phyloP scores from a whole-genome alignment of 2,888 invertebrate genomes.

The Drosophila antonietae region DNA sequence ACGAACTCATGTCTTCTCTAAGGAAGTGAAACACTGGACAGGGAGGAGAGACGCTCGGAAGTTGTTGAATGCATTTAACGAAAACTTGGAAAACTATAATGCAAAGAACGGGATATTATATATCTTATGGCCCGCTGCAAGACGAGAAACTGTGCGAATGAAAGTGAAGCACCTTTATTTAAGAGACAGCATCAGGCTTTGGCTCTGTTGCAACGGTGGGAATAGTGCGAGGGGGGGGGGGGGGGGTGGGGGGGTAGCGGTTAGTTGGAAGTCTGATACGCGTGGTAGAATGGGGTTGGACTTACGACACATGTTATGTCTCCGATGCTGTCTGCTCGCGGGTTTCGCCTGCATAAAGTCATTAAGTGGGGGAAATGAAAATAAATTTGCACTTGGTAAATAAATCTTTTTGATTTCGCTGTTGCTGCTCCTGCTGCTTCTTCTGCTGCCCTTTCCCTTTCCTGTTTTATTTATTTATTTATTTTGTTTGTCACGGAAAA shows the following conservation, averaged over 20 bases:
- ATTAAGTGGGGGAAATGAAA: conserved; percentile 75
- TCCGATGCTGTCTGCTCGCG: conserved; percentile 29
- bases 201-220: conserved; percentile 22
- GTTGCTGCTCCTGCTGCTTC: conserved; percentile 7
- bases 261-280: not conserved
- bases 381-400: conserved; percentile 78
- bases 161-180: conserved; percentile 71
- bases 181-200: conserved; percentile 46
- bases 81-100: conserved; percentile 49
- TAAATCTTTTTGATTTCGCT: conserved; percentile 76
- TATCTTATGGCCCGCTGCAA: conserved; percentile 42
- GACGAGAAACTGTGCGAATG: conserved; percentile 28
- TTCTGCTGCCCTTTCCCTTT: conserved; percentile 11
- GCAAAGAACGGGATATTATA: conserved; percentile 55
- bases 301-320: conserved; percentile 39
- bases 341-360: conserved; percentile 65
- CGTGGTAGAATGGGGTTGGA: not conserved
- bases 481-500: conserved; percentile 34
- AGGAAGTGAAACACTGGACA: not conserved
- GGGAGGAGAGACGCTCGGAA: not conserved
- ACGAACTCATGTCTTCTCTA: conserved; percentile 42
- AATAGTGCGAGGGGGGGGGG: too few relatives aligned
- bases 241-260: too few relatives aligned
- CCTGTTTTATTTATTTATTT: conserved; percentile 17
- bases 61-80: conserved; percentile 54